Conservation (phyloP, 2,797 vertebrate species). For the Brotula barbata region DNA sequence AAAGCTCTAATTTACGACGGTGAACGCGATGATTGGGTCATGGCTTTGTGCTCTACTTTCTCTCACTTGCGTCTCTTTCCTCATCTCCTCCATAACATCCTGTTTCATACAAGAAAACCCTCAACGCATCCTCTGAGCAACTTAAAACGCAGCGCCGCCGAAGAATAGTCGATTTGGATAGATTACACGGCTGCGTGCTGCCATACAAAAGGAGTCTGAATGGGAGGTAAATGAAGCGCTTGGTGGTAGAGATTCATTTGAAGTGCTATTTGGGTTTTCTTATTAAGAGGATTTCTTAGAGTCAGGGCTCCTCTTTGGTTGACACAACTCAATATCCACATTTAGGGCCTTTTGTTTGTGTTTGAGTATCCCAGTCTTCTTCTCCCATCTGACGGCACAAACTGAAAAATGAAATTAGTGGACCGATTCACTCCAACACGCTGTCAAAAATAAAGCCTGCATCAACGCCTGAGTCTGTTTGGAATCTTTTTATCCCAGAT, state of each 20-base stretch:
- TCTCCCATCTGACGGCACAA: constrained; percentile 48
- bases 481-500: constrained; percentile 48
- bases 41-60: constrained; percentile 45
- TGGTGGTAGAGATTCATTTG: constrained; percentile 61
- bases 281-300: constrained; percentile 70
- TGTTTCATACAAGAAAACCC: constrained; percentile 68
- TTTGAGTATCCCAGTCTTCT: constrained; percentile 50
- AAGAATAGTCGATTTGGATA: constrained; percentile 65
- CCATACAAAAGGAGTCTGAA: constrained; percentile 72
- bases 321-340: constrained; percentile 59
- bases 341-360: constrained; percentile 69
- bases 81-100: constrained; percentile 67
- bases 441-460: constrained; percentile 14
- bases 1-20: constrained; percentile 58
- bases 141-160: constrained; percentile 62
- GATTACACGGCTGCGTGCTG: constrained; percentile 61
- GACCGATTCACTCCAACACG: constrained; percentile 60
- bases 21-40: constrained; percentile 47
- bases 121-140: constrained; percentile 61
- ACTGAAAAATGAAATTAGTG: constrained; percentile 58
- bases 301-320: constrained; percentile 58
- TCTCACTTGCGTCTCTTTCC: constrained; percentile 51
- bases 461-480: constrained; percentile 32
- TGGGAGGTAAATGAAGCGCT: constrained; percentile 76
- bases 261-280: constrained; percentile 72